Base-by-base conservation (phyloP, 2,797 vertebrate genomes). In the Scolopax rusticola region DNA sequence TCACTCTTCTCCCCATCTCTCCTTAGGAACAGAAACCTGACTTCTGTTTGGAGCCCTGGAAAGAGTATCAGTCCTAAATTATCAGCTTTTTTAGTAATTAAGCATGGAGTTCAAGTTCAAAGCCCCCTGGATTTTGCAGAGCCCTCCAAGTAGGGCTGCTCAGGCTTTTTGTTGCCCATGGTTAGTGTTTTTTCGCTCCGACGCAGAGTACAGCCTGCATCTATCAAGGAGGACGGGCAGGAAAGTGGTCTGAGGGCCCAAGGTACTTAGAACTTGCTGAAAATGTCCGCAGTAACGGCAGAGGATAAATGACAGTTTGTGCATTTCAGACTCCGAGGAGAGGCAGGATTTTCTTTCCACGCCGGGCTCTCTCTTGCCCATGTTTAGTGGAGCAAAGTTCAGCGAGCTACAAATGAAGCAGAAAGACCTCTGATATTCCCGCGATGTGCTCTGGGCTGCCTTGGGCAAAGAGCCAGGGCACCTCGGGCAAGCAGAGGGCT, bases 311-410 rank as follows among this genome's bases (percentile, higher is more conserved):
- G 28, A 23, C 4, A 48, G 25, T 17, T 18, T 2, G 57, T 15
- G 36, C 61, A 5, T 1, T 6, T 15, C 56, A 50, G 69, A 1
- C 4, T 2, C 41, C 0, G 9, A 51, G 63, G 1, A 59, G 65
- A 70, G 40, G 25, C 60, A 77, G 87, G 65, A 16, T 56, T 86
- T 50, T 54, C 61, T 7, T 78, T 51, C 76, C 61, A 5, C 1
- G 0, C 76, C 10, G 56, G n/a, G 53, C 69, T 60, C 43, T n/a
- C 93, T 64, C 45, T 36, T 14, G 60, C 69, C 63, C 17, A 1
- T 92, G 10, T 93, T 95, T 97, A 84, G 91, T 38, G 67, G 89
- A 80, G 78, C 91, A 95, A 97, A 97, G 94, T 94, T 93, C 84
- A 92, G n/a, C 1, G 54, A 80, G 93, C 65, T 83, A 47, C 69